Evolutionary conservation across 2,113 vertebrate species (phyloP).

Genomic region (Mus musculus): GRCm39 chr12:33600501-33601000

Average conservation of each 20-base stretch:
- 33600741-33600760: not conserved
- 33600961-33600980: no score
- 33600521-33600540: not conserved
- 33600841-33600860: no score
- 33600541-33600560: not conserved
- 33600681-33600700: not conserved
- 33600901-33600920: no score
- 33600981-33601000: no score
- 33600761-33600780: not conserved
- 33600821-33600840: no score
- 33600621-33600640: not conserved
- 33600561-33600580: not conserved
- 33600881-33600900: no score
- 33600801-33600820: no score
- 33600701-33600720: not conserved
- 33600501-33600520: not conserved
- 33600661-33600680: not conserved
- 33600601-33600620: not conserved
- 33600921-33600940: no score
- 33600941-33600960: no score
- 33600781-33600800: not conserved
- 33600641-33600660: no score
- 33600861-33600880: no score
- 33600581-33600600: not conserved
- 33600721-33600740: not conserved